Evolutionary conservation across 2,113 vertebrate genomes (phyloP).

Genomic region (Percina caprodes): DNA sequence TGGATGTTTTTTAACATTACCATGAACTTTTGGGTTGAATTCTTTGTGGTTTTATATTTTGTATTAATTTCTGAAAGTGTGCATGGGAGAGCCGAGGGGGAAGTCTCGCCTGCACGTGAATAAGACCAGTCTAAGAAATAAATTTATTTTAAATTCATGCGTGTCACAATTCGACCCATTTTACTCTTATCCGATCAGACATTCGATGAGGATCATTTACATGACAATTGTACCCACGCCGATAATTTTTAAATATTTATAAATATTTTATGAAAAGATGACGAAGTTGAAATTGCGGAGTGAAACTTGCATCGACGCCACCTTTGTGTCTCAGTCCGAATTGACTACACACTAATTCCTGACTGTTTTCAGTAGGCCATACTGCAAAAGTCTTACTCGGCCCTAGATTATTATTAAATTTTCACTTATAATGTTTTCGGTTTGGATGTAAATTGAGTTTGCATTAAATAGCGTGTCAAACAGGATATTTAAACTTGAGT

Average conservation of each 20-base stretch:
- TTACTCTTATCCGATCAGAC: constrained; percentile 60
- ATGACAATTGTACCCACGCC: constrained; percentile 5
- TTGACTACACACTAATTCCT: constrained; percentile 64
- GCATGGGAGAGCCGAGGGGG: constrained; percentile 33
- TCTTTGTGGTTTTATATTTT: constrained; percentile 80
- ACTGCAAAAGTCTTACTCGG: not conserved
- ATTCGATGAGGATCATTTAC: constrained; percentile 65
- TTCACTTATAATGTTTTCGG: not conserved
- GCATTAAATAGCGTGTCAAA: fast-evolving
- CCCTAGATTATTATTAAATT: not conserved
- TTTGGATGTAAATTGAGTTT: not conserved
- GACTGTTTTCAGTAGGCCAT: constrained; percentile 21
- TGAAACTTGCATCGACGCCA: constrained; percentile 88
- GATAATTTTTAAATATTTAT: constrained; percentile 93
- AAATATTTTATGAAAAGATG: constrained; percentile 99
- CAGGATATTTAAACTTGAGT: not conserved
- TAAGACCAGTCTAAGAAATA: constrained; percentile 49
- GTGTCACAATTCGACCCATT: constrained; percentile 29
- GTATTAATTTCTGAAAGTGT: constrained; percentile 88
- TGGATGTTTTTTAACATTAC: constrained; percentile 79
- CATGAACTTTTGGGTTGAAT: constrained; percentile 68
- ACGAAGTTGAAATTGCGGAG: constrained; percentile 92
- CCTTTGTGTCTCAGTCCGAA: constrained; percentile 91
- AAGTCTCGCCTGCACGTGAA: constrained; percentile 76
- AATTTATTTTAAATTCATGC: constrained; percentile 52